Percentiles rank a stretch among this genome's conserved stretches.
phyloP scores from a whole-genome alignment of 1,140 invertebrate species.

The Zaprionus ghesquierei region DNA sequence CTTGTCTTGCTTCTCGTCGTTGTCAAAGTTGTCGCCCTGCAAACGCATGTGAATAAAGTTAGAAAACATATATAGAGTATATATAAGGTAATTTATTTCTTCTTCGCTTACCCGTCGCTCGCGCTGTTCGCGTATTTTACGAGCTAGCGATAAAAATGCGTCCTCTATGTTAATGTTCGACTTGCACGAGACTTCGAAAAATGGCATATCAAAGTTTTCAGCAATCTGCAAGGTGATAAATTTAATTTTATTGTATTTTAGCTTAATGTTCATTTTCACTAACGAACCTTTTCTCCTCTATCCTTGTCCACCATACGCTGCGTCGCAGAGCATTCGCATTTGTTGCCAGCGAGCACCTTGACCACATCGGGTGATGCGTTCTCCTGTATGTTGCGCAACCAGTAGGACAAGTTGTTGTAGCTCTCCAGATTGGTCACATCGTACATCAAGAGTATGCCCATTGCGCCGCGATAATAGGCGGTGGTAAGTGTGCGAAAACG shows the following conservation, averaged over 20 bases:
- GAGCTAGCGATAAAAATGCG: slow-evolving; percentile 91
- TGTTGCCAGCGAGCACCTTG: slow-evolving; percentile 92
- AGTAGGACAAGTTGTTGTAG: slow-evolving; percentile 93
- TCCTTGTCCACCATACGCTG: slow-evolving; percentile 90
- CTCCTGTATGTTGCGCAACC: slow-evolving; percentile 94
- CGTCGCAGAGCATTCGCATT: slow-evolving; percentile 89
- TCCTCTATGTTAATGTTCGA: slow-evolving; percentile 95
- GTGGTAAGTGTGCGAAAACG: slow-evolving; percentile 88
- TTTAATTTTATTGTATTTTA: neutral
- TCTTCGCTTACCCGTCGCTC: slow-evolving; percentile 86
- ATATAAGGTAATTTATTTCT: neutral
- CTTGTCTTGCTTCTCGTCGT: slow-evolving; percentile 79
- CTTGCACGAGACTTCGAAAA: slow-evolving; percentile 96
- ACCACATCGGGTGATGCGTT: slow-evolving; percentile 93
- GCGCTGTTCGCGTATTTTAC: slow-evolving; percentile 91
- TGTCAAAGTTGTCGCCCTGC: slow-evolving; percentile 82
- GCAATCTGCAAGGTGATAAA: slow-evolving; percentile 86
- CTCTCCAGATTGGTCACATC: slow-evolving; percentile 93
- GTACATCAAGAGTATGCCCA: slow-evolving; percentile 94
- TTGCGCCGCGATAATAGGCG: slow-evolving; percentile 93
- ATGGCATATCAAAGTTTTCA: slow-evolving; percentile 95
- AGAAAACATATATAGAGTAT: neutral
- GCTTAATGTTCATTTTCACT: no score
- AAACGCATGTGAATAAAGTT: slow-evolving; percentile 3
- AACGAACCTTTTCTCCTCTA: slow-evolving; percentile 88